These are phyloP conservation scores for Sycobia sp. DNA, from an alignment of 1,140 invertebrate species.

Conservation along the genomic window DNA sequence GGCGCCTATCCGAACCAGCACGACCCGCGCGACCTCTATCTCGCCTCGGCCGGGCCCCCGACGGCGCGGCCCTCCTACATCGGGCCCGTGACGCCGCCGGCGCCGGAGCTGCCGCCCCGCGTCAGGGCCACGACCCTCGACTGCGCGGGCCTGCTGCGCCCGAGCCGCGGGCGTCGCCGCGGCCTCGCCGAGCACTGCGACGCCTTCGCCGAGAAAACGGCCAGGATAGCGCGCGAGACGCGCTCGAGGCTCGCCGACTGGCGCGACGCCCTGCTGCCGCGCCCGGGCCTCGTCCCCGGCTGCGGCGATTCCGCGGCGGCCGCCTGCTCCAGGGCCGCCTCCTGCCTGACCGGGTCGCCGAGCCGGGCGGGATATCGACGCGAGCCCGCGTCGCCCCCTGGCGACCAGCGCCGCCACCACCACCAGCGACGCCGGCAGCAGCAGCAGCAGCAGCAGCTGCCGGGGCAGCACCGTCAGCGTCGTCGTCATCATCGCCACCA, in stretches of 20 bases:
- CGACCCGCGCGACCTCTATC: constrained; percentile 50
- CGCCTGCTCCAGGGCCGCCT: too few species aligned
- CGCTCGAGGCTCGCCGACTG: constrained; percentile 43
- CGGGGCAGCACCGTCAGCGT: too few species aligned
- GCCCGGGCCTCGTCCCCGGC: too few species aligned
- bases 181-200: constrained; percentile 50
- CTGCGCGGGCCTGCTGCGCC: constrained; percentile 36
- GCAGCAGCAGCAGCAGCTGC: too few species aligned
- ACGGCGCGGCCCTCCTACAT: background rate
- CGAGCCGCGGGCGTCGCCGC: constrained; percentile 36
- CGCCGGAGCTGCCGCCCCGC: background rate
- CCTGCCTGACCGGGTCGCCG: too few species aligned
- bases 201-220: constrained; percentile 54
- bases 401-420: too few species aligned
- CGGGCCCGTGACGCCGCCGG: background rate
- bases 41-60: background rate
- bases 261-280: too few species aligned
- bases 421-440: too few species aligned
- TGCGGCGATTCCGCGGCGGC: too few species aligned
- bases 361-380: too few species aligned
- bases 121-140: constrained; percentile 31
- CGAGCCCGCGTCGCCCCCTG: too few species aligned
- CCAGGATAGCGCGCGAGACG: constrained; percentile 47
- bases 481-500: background rate
- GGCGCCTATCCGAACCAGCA: constrained; percentile 56